These are phyloP conservation scores for Bradypus variegatus DNA, from an alignment of 2,797 vertebrate species.

Conservation along the genomic window DNA sequence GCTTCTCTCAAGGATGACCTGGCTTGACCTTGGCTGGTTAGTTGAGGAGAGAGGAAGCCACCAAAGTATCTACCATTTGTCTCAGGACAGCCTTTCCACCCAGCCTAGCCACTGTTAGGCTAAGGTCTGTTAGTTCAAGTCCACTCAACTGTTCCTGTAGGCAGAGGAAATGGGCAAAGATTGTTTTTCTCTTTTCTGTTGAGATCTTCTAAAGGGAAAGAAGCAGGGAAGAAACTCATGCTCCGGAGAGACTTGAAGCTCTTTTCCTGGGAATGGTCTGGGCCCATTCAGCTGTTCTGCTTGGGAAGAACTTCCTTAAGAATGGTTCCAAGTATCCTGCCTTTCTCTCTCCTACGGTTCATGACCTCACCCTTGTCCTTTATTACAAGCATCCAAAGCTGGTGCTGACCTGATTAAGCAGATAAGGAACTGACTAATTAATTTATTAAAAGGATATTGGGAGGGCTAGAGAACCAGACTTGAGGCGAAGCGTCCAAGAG, in stretches of 20 bases:
- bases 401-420: constrained; percentile 11
- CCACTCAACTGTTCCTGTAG: not conserved
- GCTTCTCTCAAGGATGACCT: not conserved
- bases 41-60: not conserved
- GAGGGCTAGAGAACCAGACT: not conserved
- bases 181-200: not conserved
- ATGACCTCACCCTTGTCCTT: not conserved
- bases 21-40: not conserved
- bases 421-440: constrained; percentile 25
- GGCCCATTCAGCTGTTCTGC: not conserved
- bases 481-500: not conserved
- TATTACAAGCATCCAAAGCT: not conserved
- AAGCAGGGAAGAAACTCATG: not conserved
- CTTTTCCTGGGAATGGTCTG: not conserved
- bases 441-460: not conserved
- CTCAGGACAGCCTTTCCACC: not conserved
- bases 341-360: not conserved
- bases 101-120: not conserved
- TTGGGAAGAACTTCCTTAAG: not conserved
- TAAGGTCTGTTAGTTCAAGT: not conserved
- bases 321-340: not conserved
- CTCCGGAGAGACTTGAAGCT: not conserved
- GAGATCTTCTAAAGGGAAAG: not conserved
- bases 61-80: not conserved
- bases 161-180: not conserved